Percentiles rank a stretch among this genome's conserved stretches.
These are phyloP conservation scores for Scolopax bukidnonensis DNA, from an alignment of 2,797 vertebrate genomes.

Conservation along the genomic window DNA sequence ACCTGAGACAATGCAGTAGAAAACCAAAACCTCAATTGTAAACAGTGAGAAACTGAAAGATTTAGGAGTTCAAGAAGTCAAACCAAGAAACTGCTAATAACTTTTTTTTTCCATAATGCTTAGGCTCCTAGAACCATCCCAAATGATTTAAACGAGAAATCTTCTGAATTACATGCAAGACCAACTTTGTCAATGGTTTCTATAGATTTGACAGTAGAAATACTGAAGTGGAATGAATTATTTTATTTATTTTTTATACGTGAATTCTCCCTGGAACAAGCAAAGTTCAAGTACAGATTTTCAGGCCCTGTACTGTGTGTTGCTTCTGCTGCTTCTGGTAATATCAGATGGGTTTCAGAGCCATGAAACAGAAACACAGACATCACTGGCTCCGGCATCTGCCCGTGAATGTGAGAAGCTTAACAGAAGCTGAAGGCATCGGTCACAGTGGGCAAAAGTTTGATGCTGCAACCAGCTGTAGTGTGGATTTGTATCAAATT, in stretches of 20 bases:
- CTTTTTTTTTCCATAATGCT: not conserved
- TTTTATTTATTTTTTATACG: not conserved
- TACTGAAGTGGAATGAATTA: not conserved
- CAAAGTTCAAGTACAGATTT: not conserved
- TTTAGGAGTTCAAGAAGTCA: not conserved
- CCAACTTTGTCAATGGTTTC: not conserved
- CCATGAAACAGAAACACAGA: not conserved
- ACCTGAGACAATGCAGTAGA: rapidly evolving
- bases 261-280: not conserved
- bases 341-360: not conserved
- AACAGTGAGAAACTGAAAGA: not conserved
- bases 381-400: not conserved
- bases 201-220: not conserved
- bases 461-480: rapidly evolving
- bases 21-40: not conserved
- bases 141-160: not conserved
- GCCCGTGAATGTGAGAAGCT: not conserved
- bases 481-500: not conserved
- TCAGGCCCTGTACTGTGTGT: not conserved
- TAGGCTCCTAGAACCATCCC: not conserved
- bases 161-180: not conserved
- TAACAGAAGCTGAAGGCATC: not conserved
- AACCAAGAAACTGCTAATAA: not conserved
- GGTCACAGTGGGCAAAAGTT: not conserved
- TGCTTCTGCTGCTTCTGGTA: not conserved